These are phyloP conservation scores for Odontomyia ornata DNA, from an alignment of 2,888 invertebrate genomes.

Conservation along the genomic window DNA sequence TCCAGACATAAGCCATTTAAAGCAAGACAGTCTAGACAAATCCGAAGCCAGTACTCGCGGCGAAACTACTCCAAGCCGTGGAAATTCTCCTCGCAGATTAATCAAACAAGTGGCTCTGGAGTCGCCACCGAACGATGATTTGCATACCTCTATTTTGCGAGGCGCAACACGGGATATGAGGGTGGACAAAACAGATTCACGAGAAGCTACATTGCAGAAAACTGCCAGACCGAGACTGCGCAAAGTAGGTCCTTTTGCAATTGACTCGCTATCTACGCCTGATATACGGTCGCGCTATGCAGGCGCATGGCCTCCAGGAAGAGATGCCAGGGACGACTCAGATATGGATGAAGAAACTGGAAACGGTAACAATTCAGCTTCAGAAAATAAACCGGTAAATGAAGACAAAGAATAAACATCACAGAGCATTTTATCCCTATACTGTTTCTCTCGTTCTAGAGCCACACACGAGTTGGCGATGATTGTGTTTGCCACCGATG, in stretches of 20 bases:
- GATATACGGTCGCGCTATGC: constrained; percentile 66
- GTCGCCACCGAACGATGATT: constrained; percentile 67
- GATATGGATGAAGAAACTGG: constrained; percentile 58
- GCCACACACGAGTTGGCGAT: constrained; percentile 73
- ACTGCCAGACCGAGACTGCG: constrained; percentile 67
- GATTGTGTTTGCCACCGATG: constrained; percentile 76
- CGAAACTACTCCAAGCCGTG: constrained; percentile 64
- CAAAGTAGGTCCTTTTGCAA: constrained; percentile 67
- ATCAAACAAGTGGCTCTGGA: constrained; percentile 78
- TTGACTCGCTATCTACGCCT: constrained; percentile 66
- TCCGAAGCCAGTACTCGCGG: constrained; percentile 63
- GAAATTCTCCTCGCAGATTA: constrained; percentile 72
- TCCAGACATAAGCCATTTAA: constrained; percentile 67
- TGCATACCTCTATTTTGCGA: constrained; percentile 60
- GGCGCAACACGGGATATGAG: constrained; percentile 55
- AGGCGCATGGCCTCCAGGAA: constrained; percentile 68
- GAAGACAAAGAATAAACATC: neutral
- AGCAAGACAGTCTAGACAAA: constrained; percentile 65
- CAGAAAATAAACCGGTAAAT: constrained; percentile 55
- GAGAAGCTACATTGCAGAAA: constrained; percentile 59
- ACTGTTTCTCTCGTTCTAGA: constrained; percentile 58
- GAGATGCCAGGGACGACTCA: constrained; percentile 57
- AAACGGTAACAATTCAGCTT: constrained; percentile 55
- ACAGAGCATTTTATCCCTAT: neutral
- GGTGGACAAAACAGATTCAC: constrained; percentile 45